Base-by-base conservation (phyloP, 2,797 vertebrate species). In the Poliocrania exsul region DNA sequence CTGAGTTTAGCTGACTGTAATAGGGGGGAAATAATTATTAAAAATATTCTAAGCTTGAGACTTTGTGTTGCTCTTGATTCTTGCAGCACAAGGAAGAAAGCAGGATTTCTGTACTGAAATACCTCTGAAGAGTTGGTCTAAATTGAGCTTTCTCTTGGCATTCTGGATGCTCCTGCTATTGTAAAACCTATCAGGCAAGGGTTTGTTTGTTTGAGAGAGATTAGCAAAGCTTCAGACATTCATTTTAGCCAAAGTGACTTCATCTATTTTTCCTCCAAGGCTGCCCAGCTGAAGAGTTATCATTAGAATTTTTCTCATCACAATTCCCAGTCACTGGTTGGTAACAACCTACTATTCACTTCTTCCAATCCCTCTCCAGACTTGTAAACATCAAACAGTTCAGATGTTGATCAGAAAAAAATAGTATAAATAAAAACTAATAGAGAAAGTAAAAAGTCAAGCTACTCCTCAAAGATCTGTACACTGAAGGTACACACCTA, bases 211-310 rank as follows among this genome's bases (percentile, higher is more conserved):
- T 92, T 90, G 82, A 70, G 47, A 93, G 69, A 83, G 54, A 83
- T 92, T 91, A 81, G 88, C 1, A 2, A 83, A 93, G 85, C 89
- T 91, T 65, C 94, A 96, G 91, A 90, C 73, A 49, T 83, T 69
- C 77, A 66, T 93, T 95, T 96, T 90, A 90, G 94, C 92, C 91
- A 86, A 92, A 95, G 66, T 91, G 80, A 95, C 73, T 96, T 96
- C 72, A 96, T 88, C 80, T 78, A 25, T 94, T 96, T 96, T 96
- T 95, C 89, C 92, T 95, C 94, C 75, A 83, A 92, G 81, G 44
- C 73, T 96, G 96, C 79, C 87, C 89, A 93, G 82, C 19, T 75
- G 44, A 94, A 81, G 72, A 93, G 33, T 71, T 92, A 75, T 69
- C 81, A 88, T 61, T 80, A 94, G 33, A 86, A 78, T 86, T 87